Conservation (phyloP, 2,888 invertebrate genomes). For the Cantharis rufa region DNA sequence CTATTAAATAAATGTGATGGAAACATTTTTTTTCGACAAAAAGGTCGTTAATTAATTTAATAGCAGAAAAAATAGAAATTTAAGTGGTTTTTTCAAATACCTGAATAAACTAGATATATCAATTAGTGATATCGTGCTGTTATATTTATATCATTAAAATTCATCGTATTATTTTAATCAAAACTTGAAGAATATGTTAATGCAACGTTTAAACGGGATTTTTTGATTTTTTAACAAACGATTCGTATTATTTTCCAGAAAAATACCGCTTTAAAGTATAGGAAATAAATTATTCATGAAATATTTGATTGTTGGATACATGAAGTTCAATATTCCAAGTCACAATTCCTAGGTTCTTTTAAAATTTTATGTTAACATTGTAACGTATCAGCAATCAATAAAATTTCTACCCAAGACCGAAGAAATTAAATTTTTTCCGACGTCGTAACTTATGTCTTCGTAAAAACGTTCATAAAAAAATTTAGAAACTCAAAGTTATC, state of each 20-base stretch:
- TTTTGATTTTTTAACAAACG: neutral
- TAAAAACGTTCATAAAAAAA: constrained; percentile 18
- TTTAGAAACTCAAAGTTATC: constrained; percentile 17
- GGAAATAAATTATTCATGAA: neutral
- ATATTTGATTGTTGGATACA: neutral
- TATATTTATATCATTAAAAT: neutral
- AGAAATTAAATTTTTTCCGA: neutral
- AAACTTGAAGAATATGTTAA: neutral
- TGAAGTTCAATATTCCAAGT: neutral
- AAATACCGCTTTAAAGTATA: neutral
- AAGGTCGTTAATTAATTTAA: neutral
- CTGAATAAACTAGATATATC: neutral
- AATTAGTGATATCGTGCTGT: constrained; percentile 4
- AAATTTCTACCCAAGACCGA: neutral
- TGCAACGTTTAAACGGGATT: neutral
- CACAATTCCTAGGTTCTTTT: neutral
- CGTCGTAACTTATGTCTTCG: neutral
- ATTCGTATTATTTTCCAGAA: neutral
- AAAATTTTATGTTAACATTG: neutral
- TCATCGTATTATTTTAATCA: neutral
- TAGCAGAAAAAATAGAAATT: neutral
- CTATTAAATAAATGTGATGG: neutral
- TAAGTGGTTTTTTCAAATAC: neutral
- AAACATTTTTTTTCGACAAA: neutral
- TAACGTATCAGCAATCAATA: neutral